Percentiles rank a stretch among this genome's conserved stretches.
Evolutionary conservation across 2,888 invertebrate species (phyloP).

Genomic region (Bellardia bayeri): DNA sequence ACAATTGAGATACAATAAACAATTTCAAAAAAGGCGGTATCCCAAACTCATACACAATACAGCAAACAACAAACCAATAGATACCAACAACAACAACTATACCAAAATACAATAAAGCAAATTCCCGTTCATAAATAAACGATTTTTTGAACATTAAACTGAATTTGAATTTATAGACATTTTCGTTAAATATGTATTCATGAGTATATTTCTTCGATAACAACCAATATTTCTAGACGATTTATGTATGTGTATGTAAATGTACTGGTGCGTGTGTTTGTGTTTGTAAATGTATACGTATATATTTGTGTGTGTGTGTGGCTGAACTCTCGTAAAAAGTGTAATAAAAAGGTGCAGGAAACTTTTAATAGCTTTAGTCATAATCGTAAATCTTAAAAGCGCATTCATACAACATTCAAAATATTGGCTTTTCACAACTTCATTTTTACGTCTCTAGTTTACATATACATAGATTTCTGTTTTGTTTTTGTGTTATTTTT

Average conservation of each 20-base stretch:
- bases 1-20: constrained; percentile 77
- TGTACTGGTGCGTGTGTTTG: not conserved
- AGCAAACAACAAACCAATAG: constrained; percentile 21
- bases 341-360: constrained; percentile 76
- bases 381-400: constrained; percentile 83
- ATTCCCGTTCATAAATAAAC: constrained; percentile 83
- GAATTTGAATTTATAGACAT: constrained; percentile 63
- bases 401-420: constrained; percentile 74
- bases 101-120: constrained; percentile 77
- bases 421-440: constrained; percentile 74
- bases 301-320: constrained; percentile 16
- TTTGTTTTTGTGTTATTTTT: not conserved
- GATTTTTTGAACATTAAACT: constrained; percentile 76
- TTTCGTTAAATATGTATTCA: constrained; percentile 64
- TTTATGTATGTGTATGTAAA: constrained; percentile 31
- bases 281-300: not conserved
- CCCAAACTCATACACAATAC: constrained; percentile 77
- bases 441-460: constrained; percentile 63
- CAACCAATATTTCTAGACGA: constrained; percentile 56
- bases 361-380: constrained; percentile 82
- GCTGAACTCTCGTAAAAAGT: constrained; percentile 72
- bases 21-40: constrained; percentile 80
- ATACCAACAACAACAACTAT: constrained; percentile 26
- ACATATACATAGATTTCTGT: constrained; percentile 28
- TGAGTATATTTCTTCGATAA: constrained; percentile 65